Base-by-base conservation (phyloP, 2,113 vertebrate genomes). In the Tyrannus savana region DNA sequence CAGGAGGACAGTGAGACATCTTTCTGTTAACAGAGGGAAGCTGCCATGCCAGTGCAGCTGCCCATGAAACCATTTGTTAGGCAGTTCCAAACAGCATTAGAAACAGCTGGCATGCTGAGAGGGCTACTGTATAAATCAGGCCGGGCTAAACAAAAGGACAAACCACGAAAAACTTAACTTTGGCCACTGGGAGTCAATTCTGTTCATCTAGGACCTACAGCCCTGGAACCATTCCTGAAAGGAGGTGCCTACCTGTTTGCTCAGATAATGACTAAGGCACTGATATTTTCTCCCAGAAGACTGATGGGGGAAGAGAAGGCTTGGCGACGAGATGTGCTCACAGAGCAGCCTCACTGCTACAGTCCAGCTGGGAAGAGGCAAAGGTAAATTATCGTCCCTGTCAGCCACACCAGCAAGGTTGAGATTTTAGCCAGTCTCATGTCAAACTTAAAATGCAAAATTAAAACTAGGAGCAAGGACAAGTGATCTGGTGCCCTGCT, bases 21-120 rank as follows among this genome's bases (percentile, higher is more conserved):
- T 58, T 50, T 87, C 46, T 41, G 0, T 25, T 25, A 28, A 27
- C 68, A 73, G 41, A 84, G 39, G 21, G 30, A 53, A 89, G 39
- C 63, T 33, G 15, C 50, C 42, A 56, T 14, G 41, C 19, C 46
- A 86, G 41, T 7, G 55, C 37, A 56, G 41, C 35, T 76, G 35
- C 60, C 72, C 0, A 0, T 58, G 64, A 88, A 83, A 80, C 23
- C 24, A 60, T 7, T 2, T 0, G 1, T 66, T 42, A 71, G 47
- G 42, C 37, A 79, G 14, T 58, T 79, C 74, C 58, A 31, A 84
- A 56, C 3, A 75, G 37, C 52, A n/a, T 30, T 8, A 46, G 55
- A 81, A 91, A 67, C 46, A 55, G 66, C 23, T 19, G 21, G 55
- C 0, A 0, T 74, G 31, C 35, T 56, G 78, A 84, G 49, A 74